Evolutionary conservation across 2,113 vertebrate species (phyloP), one percentile per base, ranked within the genome.

Genomic region (Pterophyllum scalare): DNA sequence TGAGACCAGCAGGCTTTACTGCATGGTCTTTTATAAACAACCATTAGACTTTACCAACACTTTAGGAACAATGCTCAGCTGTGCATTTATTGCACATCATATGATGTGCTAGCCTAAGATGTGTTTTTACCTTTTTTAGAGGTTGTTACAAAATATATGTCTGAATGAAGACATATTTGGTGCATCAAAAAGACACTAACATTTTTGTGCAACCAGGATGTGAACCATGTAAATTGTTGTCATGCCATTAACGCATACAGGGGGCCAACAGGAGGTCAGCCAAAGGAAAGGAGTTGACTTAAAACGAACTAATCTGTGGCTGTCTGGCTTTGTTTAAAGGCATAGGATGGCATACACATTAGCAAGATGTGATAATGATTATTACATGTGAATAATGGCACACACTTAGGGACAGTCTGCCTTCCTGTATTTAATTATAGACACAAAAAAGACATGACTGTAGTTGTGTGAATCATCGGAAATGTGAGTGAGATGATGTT

Each of bases 321-420:
- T 72, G 0, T 26, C 17, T 31, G 0, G 15, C 14, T 49, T 17
- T 46, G 38, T 67, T 14, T 67, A 26, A 70, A 70, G 24, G 19
- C 43, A 13, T 31, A 72, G 6, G 5, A 52, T 17, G 14, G 13
- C 49, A 52, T 19, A 52, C 13, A 49, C 46, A 49, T 15, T 49
- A 14, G 65, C 10, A 70, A 70, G 26, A 72, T 52, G 46, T n/a
- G 26, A 28, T 72, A 54, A 33, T 64, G 20, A 64, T 40, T 64
- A 64, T 62, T 62, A n/a, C 10, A 38, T 62, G 19, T 35, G 10
- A 31, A 35, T 62, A 38, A 62, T n/a, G 60, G 33, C 60, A 38
- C 33, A 62, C 2, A 2, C 46, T 72, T 52, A 31, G 31, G 26
- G 12, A 54, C 65, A 70, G 65, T 4, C 65, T 70, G 24, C 65